Evolutionary conservation across 2,888 invertebrate genomes (phyloP), one percentile per base, ranked within the genome.

Genomic region (Hypolimnas misippus): DNA sequence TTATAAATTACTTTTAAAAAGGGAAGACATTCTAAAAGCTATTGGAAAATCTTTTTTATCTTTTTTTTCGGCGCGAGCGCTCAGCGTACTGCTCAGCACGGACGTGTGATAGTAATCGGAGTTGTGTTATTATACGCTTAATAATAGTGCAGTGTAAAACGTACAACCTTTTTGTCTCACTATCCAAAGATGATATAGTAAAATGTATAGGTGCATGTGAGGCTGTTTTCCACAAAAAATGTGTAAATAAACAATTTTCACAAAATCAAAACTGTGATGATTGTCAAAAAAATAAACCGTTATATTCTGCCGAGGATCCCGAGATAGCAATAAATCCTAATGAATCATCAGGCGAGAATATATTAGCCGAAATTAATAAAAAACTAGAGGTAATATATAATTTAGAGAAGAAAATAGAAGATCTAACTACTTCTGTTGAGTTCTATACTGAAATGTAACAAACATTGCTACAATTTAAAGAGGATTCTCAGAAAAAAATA

Each of bases 401-500:
- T 1, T 12, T 68, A 42, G 59, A 63, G 25, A 64, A 64, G 19
- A 58, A 51, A 35, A 50, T 66, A 14, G 62, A 66, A 53, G 64
- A 62, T 0, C 42, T 66, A 0, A 55, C 44, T 7, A 59, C 44
- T 6, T 51, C 49, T 1, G 62, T 68, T 0, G 50, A 68, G 12
- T 60, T 58, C 17, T 62, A 64, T 46, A 50, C 62, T 16, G 66
- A 68, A 35, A 51, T 52, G 21, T 68, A 64, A 10, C 68, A 68
- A 53, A 29, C 12, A 4, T 16, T 68, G 51, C 10, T 52, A 19
- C 10, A 17, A 19, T 44, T 10, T 19, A 67, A 65, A 31, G 61
- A 61, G 14, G 52, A 55, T 17, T 50, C 65, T 7, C 58, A 67
- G 29, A 69, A 62, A 38, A 65, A 63, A 59, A 57, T 66, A 7